Conservation (phyloP, 2,797 vertebrate species). For the Xiphophorus birchmanni region DNA sequence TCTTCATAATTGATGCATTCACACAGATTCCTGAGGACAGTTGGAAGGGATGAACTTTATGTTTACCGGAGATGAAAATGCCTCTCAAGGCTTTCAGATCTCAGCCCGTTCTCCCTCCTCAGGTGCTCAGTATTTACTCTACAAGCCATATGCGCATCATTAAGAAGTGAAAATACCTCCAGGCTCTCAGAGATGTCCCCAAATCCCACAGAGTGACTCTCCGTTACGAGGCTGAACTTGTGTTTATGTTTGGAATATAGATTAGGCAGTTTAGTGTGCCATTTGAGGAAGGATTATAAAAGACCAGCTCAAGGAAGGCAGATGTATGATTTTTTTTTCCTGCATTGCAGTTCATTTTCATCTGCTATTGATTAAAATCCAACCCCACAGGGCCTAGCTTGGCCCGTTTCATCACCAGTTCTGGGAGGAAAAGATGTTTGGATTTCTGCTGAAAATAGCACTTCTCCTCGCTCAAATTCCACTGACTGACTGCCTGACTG, state of each 20-base stretch:
- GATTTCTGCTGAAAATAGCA: constrained; percentile 79
- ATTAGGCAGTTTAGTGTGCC: constrained; percentile 39
- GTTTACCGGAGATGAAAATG: constrained; percentile 28
- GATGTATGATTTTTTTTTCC: constrained; percentile 61
- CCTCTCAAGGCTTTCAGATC: constrained; percentile 15
- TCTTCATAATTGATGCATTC: constrained; percentile 46
- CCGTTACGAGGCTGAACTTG: constrained; percentile 39
- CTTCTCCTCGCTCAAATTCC: constrained; percentile 70
- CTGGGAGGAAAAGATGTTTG: constrained; percentile 36
- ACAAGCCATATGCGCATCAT: constrained; percentile 45
- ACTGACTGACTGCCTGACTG: constrained; percentile 52
- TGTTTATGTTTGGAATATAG: constrained; percentile 62
- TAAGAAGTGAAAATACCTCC: constrained; percentile 27
- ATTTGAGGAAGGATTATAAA: constrained; percentile 59
- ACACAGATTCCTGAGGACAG: constrained; percentile 44
- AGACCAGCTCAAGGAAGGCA: constrained; percentile 57
- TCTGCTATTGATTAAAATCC: constrained; percentile 81
- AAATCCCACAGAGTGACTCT: constrained; percentile 50
- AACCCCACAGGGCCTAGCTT: constrained; percentile 46
- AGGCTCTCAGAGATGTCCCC: constrained; percentile 42
- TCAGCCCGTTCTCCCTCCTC: constrained; percentile 34
- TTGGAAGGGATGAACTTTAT: constrained; percentile 34
- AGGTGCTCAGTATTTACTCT: constrained; percentile 44
- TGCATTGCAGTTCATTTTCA: constrained; percentile 74
- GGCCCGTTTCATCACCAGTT: constrained; percentile 63